Conservation (phyloP, 2,113 vertebrate species). For the Tursiops truncatus region DNA sequence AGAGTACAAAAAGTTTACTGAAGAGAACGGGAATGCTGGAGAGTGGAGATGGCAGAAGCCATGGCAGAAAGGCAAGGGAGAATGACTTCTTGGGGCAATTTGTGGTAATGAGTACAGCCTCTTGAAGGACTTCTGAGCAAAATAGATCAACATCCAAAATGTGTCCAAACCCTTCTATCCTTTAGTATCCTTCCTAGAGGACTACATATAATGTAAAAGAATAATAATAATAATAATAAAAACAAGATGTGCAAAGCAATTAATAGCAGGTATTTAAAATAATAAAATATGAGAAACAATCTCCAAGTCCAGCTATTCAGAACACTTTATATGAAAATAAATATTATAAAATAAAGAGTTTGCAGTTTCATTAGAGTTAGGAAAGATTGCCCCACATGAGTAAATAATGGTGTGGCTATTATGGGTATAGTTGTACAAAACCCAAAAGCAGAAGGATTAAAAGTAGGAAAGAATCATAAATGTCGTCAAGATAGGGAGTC, state of each 20-base stretch:
- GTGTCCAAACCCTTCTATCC: neutral
- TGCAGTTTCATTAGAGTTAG: neutral
- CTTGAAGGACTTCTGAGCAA: neutral
- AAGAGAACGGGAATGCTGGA: too few relatives aligned
- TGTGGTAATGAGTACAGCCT: neutral
- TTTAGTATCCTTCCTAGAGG: neutral
- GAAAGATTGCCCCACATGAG: neutral
- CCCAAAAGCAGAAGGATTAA: neutral
- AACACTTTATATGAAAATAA: neutral
- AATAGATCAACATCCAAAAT: neutral
- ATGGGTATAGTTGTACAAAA: neutral
- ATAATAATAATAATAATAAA: neutral
- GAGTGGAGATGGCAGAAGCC: neutral
- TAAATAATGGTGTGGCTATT: neutral
- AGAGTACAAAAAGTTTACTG: neutral
- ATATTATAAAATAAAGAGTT: neutral
- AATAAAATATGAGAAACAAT: neutral
- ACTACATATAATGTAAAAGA: neutral
- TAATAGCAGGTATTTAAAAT: neutral
- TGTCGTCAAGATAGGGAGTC: neutral
- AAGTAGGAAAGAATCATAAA: neutral
- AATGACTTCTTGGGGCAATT: neutral
- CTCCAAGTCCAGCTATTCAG: neutral
- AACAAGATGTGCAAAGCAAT: neutral
- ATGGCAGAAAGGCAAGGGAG: neutral